phyloP scores from a whole-genome alignment of 2,113 vertebrate species.

The Genyomyrus donnyi region DNA sequence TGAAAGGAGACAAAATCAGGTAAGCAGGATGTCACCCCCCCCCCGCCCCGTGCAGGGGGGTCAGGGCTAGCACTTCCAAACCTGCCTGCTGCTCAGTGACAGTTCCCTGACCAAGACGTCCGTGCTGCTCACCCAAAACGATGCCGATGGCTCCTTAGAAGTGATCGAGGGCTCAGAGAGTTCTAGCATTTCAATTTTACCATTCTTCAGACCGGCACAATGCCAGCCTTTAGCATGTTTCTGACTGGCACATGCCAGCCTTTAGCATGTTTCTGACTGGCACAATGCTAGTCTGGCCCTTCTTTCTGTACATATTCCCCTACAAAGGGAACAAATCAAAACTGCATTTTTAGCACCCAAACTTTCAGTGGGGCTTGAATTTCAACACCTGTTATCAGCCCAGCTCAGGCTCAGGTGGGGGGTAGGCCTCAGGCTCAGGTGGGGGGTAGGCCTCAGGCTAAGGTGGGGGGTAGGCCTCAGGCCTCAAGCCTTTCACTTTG shows the following conservation, averaged over 20 bases:
- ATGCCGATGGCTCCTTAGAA: background rate
- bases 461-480: background rate
- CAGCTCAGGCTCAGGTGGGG: background rate
- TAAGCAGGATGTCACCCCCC: background rate
- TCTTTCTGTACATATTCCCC: background rate
- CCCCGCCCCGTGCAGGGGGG: background rate
- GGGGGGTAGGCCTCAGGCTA: background rate
- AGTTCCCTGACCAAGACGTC: background rate
- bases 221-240: background rate
- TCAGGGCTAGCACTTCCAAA: background rate
- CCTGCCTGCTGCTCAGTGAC: background rate
- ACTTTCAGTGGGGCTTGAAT: background rate
- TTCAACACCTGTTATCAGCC: background rate
- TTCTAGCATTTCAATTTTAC: background rate
- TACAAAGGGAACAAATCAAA: background rate
- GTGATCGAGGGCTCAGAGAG: background rate
- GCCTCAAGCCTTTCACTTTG: background rate
- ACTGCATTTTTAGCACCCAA: background rate
- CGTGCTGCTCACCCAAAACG: background rate
- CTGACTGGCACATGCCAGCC: background rate
- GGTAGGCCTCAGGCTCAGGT: background rate
- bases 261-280: background rate
- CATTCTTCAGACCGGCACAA: background rate
- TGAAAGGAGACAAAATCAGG: conserved; percentile 43
- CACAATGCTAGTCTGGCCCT: background rate